Evolutionary conservation across 2,797 vertebrate genomes (phyloP).

Genomic region (Hippocampus kuda): DNA sequence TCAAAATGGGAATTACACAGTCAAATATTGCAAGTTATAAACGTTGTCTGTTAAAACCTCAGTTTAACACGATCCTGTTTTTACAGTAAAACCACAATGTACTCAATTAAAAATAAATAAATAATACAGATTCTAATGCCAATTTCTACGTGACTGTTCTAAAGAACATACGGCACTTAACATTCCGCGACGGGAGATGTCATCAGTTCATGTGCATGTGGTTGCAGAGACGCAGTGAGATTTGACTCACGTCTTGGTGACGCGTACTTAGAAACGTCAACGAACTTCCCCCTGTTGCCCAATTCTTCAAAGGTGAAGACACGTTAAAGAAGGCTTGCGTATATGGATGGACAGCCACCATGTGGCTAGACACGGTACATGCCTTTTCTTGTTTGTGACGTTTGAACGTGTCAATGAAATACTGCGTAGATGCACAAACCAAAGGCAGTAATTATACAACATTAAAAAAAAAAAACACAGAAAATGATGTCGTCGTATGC

Average conservation of each 20-base stretch:
- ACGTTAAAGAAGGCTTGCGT: neutral
- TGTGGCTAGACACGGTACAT: neutral
- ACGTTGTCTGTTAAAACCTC: too few species aligned
- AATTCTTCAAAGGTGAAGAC: neutral
- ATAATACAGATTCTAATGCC: neutral
- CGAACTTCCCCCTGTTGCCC: neutral
- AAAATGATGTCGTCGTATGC: slow-evolving; percentile 47
- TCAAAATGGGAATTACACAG: too few species aligned
- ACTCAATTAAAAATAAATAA: neutral
- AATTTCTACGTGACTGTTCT: neutral
- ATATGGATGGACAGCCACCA: neutral
- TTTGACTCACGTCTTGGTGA: neutral
- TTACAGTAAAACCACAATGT: neutral
- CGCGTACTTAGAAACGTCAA: neutral
- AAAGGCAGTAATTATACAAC: neutral
- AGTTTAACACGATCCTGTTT: neutral
- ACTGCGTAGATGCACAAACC: too few species aligned
- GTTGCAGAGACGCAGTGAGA: neutral
- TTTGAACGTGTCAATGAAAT: neutral
- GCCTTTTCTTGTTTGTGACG: slow-evolving; percentile 5
- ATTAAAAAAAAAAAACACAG: slow-evolving; percentile 5
- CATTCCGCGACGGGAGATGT: neutral
- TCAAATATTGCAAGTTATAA: too few species aligned
- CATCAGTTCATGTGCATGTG: neutral
- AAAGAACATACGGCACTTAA: neutral